phyloP scores from a whole-genome alignment of 2,113 vertebrate genomes.

The Psammodynastes pulverulentus region DNA sequence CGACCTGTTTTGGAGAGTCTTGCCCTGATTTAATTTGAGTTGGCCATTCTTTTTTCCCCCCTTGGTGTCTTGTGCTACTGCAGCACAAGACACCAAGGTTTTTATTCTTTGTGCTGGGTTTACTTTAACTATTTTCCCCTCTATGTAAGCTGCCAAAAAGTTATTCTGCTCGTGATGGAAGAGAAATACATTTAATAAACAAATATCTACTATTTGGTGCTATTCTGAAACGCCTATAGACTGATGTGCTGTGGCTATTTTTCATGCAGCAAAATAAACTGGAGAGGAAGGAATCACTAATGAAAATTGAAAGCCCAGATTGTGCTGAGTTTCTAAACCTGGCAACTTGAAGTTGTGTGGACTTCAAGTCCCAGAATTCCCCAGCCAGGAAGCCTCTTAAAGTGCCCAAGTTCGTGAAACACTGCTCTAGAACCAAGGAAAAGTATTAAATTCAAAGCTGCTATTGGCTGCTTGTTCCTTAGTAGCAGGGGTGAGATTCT shows the following conservation, averaged over 20 bases:
- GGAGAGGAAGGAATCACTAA: not conserved
- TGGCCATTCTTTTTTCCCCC: not conserved
- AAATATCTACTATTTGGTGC: not conserved
- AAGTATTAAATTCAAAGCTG: not conserved
- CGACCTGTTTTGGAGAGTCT: not conserved
- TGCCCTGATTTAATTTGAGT: not conserved
- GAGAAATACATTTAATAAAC: not conserved
- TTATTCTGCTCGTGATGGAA: no score
- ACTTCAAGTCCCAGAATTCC: not conserved
- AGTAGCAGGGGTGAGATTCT: no score
- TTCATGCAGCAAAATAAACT: not conserved
- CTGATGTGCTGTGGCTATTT: not conserved
- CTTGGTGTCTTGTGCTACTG: not conserved
- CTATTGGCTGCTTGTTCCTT: conserved; percentile 2
- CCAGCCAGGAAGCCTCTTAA: not conserved
- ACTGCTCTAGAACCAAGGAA: not conserved
- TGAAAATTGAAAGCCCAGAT: not conserved
- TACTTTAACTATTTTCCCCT: not conserved
- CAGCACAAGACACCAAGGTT: no score
- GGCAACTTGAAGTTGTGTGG: not conserved
- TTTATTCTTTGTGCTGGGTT: not conserved
- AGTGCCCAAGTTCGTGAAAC: not conserved
- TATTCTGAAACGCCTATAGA: not conserved
- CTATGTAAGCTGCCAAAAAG: no score
- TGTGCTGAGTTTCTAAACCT: not conserved